These are phyloP conservation scores for Coenonympha glycerion DNA, from an alignment of 2,888 invertebrate genomes.

Conservation along the genomic window DNA sequence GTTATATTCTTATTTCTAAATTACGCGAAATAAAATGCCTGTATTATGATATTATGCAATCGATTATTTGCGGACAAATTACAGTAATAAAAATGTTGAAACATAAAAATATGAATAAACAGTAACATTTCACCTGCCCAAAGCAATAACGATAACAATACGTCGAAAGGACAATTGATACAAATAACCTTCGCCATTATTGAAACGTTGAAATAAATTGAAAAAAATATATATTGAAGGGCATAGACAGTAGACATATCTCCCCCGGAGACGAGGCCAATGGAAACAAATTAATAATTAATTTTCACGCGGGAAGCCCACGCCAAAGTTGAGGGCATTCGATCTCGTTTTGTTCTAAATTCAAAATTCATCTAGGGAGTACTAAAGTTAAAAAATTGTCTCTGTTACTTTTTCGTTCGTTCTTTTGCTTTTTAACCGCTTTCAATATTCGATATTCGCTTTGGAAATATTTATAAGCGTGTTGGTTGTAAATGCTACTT, in stretches of 20 bases:
- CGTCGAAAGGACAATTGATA: slow-evolving; percentile 44
- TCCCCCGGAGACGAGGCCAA: slow-evolving; percentile 50
- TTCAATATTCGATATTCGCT: slow-evolving; percentile 25
- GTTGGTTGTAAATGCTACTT: background rate
- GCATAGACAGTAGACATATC: slow-evolving; percentile 52
- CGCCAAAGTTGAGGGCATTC: slow-evolving; percentile 54
- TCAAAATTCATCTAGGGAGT: slow-evolving; percentile 57
- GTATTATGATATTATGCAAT: background rate
- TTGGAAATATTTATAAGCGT: background rate
- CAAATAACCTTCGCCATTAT: slow-evolving; percentile 56
- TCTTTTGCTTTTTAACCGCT: slow-evolving; percentile 33
- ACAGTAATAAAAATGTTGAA: background rate
- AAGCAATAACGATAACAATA: slow-evolving; percentile 15
- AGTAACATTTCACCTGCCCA: slow-evolving; percentile 5
- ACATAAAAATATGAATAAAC: slow-evolving; percentile 3
- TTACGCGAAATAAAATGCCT: background rate
- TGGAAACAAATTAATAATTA: slow-evolving; percentile 72
- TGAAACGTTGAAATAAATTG: slow-evolving; percentile 53
- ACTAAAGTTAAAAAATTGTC: slow-evolving; percentile 60
- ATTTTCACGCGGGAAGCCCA: slow-evolving; percentile 61
- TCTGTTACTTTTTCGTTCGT: slow-evolving; percentile 30
- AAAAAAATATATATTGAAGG: slow-evolving; percentile 39
- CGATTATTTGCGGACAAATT: background rate
- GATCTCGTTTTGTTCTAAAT: slow-evolving; percentile 64
- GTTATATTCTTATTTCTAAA: too few species aligned